Evolutionary conservation across 1,140 invertebrate genomes (phyloP).

Genomic region (Diachasmimorpha longicaudata): DNA sequence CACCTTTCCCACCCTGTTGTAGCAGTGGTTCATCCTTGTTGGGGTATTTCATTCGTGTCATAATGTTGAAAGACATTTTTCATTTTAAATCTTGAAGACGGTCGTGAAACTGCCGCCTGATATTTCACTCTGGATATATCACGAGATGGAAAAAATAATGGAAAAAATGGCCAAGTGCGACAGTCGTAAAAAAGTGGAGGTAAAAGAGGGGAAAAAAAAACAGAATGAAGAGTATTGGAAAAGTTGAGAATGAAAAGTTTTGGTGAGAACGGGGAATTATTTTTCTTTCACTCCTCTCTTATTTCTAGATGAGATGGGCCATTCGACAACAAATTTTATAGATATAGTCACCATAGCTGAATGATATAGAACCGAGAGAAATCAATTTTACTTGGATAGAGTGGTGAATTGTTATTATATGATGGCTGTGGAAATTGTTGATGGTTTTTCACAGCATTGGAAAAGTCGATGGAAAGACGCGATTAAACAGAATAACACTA

Average conservation of each 20-base stretch:
- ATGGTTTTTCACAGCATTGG: too few species aligned
- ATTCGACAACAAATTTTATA: too few species aligned
- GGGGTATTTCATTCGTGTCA: not conserved
- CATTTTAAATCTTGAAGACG: not conserved
- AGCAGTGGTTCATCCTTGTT: not conserved
- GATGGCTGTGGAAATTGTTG: too few species aligned
- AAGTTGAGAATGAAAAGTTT: not conserved
- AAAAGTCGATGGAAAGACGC: too few species aligned
- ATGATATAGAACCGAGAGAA: too few species aligned
- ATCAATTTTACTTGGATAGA: too few species aligned
- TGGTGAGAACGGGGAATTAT: too few species aligned
- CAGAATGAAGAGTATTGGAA: not conserved
- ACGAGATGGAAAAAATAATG: not conserved
- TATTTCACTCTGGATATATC: not conserved
- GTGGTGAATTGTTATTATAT: too few species aligned
- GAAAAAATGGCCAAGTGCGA: conserved; percentile 4
- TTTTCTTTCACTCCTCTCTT: too few species aligned
- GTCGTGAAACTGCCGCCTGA: not conserved
- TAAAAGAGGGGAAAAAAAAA: not conserved
- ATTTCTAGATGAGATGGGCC: too few species aligned
- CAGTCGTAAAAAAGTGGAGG: not conserved
- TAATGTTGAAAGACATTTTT: conserved; percentile 1
- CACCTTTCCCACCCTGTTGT: not conserved
- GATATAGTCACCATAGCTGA: too few species aligned
- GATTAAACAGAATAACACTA: too few species aligned